Conservation (phyloP, 2,113 vertebrate species). For the Cochlearius cochlearius region DNA sequence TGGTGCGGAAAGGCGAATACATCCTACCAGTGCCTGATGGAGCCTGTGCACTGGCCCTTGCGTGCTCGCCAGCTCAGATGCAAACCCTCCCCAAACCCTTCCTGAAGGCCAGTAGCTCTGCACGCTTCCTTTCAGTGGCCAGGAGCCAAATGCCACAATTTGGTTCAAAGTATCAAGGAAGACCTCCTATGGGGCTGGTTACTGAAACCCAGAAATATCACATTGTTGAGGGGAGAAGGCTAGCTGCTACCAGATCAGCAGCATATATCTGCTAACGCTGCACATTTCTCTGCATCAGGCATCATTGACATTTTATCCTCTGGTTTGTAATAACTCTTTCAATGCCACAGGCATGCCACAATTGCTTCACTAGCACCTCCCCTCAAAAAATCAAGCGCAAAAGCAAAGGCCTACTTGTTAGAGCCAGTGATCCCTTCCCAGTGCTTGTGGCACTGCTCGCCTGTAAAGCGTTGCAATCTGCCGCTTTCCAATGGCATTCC, state of each 20-base stretch:
- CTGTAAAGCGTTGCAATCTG: not conserved
- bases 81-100: not conserved
- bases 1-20: accelerated
- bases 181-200: not conserved
- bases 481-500: not conserved
- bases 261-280: slow-evolving; percentile 27
- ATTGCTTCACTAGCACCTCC: not conserved
- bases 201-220: slow-evolving; percentile 10
- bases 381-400: not conserved
- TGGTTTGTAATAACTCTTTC: slow-evolving; percentile 49
- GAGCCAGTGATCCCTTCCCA: not conserved
- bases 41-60: accelerated
- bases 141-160: not conserved
- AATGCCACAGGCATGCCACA: not conserved
- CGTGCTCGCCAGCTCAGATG: accelerated
- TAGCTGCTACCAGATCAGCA: slow-evolving; percentile 25
- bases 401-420: not conserved
- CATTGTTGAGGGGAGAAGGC: not conserved
- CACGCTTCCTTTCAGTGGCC: not conserved
- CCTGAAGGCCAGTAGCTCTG: not conserved
- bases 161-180: slow-evolving; percentile 5
- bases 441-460: not conserved
- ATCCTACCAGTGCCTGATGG: not conserved
- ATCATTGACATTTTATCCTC: slow-evolving; percentile 48
- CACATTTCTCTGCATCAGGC: slow-evolving; percentile 56